Evolutionary conservation across 2,797 vertebrate species (phyloP).

Genomic region (Taeniopygia guttata): DNA sequence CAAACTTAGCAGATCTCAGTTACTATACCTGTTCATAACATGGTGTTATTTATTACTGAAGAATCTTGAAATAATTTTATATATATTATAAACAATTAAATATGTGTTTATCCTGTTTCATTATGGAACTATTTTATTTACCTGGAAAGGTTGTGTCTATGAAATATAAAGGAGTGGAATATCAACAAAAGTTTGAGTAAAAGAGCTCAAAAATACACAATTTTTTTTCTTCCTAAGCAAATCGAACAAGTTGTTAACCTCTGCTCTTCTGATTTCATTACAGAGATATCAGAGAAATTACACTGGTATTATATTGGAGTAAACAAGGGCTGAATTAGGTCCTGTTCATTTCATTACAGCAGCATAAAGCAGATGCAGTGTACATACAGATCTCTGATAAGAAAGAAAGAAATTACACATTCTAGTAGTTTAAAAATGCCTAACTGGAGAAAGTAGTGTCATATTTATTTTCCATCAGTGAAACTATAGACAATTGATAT

Average conservation of each 20-base stretch:
- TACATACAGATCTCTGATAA: not conserved
- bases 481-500: not conserved
- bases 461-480: not conserved
- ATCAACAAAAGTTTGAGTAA: not conserved
- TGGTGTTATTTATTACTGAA: not conserved
- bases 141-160: not conserved
- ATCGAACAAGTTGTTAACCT: not conserved
- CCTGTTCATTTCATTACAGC: not conserved
- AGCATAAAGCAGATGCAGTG: not conserved
- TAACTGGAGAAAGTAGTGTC: not conserved
- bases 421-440: not conserved
- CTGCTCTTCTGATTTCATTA: not conserved
- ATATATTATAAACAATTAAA: not conserved
- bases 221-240: not conserved
- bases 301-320: not conserved
- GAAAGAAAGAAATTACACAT: not conserved
- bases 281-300: not conserved
- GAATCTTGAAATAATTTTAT: not conserved
- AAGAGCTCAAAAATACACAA: not conserved
- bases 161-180: not conserved
- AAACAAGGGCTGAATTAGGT: constrained; percentile 7
- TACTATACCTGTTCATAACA: not conserved
- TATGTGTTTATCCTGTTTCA: not conserved
- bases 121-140: not conserved
- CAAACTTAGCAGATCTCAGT: not conserved